Percentiles rank a stretch among this genome's conserved stretches.
phyloP scores from a whole-genome alignment of 2,113 vertebrate species.

The Carollia perspicillata region DNA sequence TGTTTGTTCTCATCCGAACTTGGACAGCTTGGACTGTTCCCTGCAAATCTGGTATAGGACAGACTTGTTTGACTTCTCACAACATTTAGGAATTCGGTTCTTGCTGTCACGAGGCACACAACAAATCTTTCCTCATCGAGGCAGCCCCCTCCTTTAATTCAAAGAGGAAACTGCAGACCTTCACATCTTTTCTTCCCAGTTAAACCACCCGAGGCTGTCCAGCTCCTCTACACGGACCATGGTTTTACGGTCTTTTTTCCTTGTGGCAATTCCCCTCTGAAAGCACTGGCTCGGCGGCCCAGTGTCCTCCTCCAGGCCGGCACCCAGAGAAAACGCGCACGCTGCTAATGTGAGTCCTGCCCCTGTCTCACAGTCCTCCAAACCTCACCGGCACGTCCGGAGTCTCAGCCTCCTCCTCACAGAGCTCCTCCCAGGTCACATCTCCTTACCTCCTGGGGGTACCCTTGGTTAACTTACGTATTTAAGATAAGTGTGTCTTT shows the following conservation, averaged over 20 bases:
- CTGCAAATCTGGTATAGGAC: conserved; percentile 35
- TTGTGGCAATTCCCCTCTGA: not conserved
- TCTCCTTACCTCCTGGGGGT: not conserved
- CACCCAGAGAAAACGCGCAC: not conserved
- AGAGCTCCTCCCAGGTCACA: not conserved
- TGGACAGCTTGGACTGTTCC: not conserved
- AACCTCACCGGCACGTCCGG: not conserved
- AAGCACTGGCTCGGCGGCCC: not conserved
- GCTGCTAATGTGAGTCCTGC: not conserved
- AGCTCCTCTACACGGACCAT: not conserved
- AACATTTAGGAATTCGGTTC: not conserved
- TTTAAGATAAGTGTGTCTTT: not conserved
- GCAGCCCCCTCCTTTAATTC: not conserved
- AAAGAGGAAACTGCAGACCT: not conserved
- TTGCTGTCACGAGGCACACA: not conserved
- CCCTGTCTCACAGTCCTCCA: not conserved
- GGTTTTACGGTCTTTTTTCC: not conserved
- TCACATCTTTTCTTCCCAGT: not conserved
- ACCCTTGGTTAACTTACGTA: not conserved
- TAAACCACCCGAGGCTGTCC: not conserved
- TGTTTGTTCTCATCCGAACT: not conserved
- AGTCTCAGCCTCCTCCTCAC: not conserved
- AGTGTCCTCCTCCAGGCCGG: not conserved
- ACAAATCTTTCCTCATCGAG: not conserved
- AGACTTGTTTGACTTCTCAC: not conserved